Evolutionary conservation across 2,888 invertebrate genomes (phyloP).

Genomic region (Drosophila quasianomalipes): DNA sequence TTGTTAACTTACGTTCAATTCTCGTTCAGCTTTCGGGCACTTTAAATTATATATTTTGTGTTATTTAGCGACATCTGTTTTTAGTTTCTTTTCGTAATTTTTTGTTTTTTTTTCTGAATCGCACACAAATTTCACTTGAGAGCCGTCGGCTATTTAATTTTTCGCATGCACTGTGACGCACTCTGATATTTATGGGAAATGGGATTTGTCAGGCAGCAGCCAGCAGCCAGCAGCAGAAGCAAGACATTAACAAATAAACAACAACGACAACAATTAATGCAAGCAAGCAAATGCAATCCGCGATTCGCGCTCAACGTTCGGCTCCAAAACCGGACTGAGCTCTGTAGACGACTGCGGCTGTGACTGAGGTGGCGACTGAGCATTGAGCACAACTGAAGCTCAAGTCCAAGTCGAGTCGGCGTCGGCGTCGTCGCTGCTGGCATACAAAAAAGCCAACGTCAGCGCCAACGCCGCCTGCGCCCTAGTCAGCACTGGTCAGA

Average conservation of each 20-base stretch:
- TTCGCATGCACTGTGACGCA: conserved; percentile 49
- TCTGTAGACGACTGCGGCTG: conserved; percentile 29
- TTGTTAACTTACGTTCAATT: conserved; percentile 46
- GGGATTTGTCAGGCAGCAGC: conserved; percentile 42
- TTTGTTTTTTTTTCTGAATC: conserved; percentile 19
- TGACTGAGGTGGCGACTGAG: conserved; percentile 53
- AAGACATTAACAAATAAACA: conserved; percentile 25
- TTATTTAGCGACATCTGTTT: conserved; percentile 42
- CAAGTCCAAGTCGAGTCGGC: conserved; percentile 39
- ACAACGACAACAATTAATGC: conserved; percentile 24
- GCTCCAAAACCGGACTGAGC: conserved; percentile 83
- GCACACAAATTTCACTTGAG: conserved; percentile 52
- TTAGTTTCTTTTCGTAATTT: neutral
- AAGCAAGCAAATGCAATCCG: conserved; percentile 54
- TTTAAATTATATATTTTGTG: conserved; percentile 22
- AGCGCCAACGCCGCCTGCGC: conserved; percentile 69
- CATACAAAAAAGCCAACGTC: conserved; percentile 57
- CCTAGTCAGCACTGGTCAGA: conserved; percentile 57
- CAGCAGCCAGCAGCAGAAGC: conserved; percentile 12
- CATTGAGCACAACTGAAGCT: conserved; percentile 29
- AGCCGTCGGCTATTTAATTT: conserved; percentile 67
- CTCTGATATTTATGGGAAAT: conserved; percentile 58
- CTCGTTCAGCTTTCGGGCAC: conserved; percentile 6
- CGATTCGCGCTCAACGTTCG: conserved; percentile 75
- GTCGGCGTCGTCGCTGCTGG: conserved; percentile 36